Conservation (phyloP, 2,113 vertebrate species). For the Nerophis lumbriciformis region DNA sequence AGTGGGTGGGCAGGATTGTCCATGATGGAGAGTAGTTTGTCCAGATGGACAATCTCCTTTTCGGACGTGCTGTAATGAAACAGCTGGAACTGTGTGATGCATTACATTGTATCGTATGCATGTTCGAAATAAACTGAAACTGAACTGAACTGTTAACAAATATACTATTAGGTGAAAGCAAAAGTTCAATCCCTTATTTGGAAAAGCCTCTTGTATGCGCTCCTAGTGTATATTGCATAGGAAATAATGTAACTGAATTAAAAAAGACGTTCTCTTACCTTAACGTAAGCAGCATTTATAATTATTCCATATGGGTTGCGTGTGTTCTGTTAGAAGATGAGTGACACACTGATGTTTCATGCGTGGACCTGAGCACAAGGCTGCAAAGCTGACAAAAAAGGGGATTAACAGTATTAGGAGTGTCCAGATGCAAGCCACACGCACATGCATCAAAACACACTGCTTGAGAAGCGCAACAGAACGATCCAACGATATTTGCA, state of each 20-base stretch:
- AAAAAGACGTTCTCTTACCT: constrained; percentile 45
- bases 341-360: constrained; percentile 30
- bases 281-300: not conserved
- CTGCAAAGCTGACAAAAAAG: constrained; percentile 34
- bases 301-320: constrained; percentile 25
- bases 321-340: constrained; percentile 39
- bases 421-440: constrained; percentile 64
- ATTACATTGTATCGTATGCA: too few relatives aligned
- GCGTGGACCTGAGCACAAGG: constrained; percentile 34
- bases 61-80: too few relatives aligned
- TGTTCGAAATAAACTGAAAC: too few relatives aligned
- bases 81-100: too few relatives aligned
- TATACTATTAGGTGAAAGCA: not conserved
- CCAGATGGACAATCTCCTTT: too few relatives aligned
- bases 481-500: constrained; percentile 6
- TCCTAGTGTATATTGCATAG: not conserved
- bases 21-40: too few relatives aligned
- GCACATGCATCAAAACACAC: constrained; percentile 22
- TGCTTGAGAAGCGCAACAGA: constrained; percentile 19
- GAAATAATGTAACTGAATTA: not conserved
- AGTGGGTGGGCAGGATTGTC: too few relatives aligned
- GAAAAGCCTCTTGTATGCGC: constrained; percentile 8
- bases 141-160: too few relatives aligned
- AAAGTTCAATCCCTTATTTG: constrained; percentile 3
- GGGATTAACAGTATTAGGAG: constrained; percentile 70